A percentile compares a stretch with the other conserved stretches of the same genome.
Evolutionary conservation across 2,888 invertebrate species (phyloP).

Genomic region (Drosophila cognata): DNA sequence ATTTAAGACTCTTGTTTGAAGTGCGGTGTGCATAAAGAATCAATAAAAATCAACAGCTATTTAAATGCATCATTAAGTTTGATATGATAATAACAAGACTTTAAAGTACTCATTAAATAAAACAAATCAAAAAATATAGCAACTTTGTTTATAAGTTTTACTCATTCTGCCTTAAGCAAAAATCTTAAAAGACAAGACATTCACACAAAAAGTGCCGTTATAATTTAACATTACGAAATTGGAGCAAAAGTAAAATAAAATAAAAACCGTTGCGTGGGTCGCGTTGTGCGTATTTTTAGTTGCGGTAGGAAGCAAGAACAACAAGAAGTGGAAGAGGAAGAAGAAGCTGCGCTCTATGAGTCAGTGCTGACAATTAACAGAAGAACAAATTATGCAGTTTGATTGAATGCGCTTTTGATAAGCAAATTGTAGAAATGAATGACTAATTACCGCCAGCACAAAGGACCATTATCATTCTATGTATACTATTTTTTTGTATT

Average conservation of each 20-base stretch:
- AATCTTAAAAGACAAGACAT: background rate
- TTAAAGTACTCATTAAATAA: background rate
- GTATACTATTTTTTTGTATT: conserved; percentile 38
- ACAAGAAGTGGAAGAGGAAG: conserved; percentile 8
- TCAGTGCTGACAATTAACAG: conserved; percentile 9
- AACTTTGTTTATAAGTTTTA: background rate
- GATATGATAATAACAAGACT: background rate
- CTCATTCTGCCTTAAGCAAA: background rate
- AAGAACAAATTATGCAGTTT: conserved; percentile 24
- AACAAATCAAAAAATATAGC: background rate
- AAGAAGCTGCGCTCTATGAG: conserved; percentile 21
- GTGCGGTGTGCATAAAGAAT: conserved; percentile 33
- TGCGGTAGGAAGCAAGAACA: conserved; percentile 53
- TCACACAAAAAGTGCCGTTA: conserved; percentile 20
- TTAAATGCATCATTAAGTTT: conserved; percentile 24
- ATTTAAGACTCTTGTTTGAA: conserved; percentile 41
- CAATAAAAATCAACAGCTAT: conserved; percentile 23
- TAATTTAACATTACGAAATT: conserved; percentile 69
- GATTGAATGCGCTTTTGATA: conserved; percentile 25
- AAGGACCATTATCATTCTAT: conserved; percentile 44
- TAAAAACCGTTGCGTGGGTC: conserved; percentile 75
- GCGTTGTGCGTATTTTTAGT: conserved; percentile 60
- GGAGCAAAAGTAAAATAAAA: conserved; percentile 56
- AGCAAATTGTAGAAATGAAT: conserved; percentile 32
- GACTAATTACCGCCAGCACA: conserved; percentile 65